Percentiles rank a stretch among this genome's conserved stretches.
Evolutionary conservation across 2,888 invertebrate genomes (phyloP).

Genomic region (Cyclophora punctaria): DNA sequence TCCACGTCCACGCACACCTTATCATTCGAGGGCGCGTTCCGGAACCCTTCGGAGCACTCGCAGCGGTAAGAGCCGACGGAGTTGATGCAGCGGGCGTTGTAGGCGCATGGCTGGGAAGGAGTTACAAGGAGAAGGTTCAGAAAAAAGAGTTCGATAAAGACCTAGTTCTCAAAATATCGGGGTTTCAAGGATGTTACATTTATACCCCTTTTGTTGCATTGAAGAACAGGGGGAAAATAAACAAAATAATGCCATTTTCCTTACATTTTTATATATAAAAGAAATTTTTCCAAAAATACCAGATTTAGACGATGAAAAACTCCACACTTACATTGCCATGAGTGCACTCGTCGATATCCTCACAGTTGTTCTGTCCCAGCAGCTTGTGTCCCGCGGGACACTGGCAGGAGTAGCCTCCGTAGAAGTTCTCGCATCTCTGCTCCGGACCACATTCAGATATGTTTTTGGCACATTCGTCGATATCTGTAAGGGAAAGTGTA

Average conservation of each 20-base stretch:
- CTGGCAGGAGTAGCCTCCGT: slow-evolving; percentile 86
- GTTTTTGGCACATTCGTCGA: slow-evolving; percentile 88
- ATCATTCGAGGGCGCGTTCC: slow-evolving; percentile 58
- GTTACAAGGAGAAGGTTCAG: too few species aligned
- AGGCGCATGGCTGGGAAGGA: slow-evolving; percentile 57
- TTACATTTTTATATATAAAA: too few species aligned
- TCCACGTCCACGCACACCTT: slow-evolving; percentile 79
- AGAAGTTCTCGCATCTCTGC: slow-evolving; percentile 89
- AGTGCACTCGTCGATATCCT: slow-evolving; percentile 91
- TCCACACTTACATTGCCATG: slow-evolving; percentile 48
- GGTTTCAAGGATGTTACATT: too few species aligned
- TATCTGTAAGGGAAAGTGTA: slow-evolving; percentile 70
- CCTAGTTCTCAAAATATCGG: too few species aligned
- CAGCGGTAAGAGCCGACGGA: slow-evolving; percentile 67
- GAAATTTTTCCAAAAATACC: too few species aligned
- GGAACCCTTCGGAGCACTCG: slow-evolving; percentile 57
- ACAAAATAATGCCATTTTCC: too few species aligned
- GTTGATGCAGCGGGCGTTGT: slow-evolving; percentile 60
- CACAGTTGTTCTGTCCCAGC: slow-evolving; percentile 76
- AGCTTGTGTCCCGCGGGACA: slow-evolving; percentile 83
- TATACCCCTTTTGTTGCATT: too few species aligned
- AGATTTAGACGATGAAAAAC: too few species aligned
- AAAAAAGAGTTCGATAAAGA: too few species aligned
- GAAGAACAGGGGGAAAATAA: too few species aligned
- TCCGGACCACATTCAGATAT: slow-evolving; percentile 83